Conservation (phyloP, 2,888 invertebrate species). For the Nomada hirtipes region DNA sequence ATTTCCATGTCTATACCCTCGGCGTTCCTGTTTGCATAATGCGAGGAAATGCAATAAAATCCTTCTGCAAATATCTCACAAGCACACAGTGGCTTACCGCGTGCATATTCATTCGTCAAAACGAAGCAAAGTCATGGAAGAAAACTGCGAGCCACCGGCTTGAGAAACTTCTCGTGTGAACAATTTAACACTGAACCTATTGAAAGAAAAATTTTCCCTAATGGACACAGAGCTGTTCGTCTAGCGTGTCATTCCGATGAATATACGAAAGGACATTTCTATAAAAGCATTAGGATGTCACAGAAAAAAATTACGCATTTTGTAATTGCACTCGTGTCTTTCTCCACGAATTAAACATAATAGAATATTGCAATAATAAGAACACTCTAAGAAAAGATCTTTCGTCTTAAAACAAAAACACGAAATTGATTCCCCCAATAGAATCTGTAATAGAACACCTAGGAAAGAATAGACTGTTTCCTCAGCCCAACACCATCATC, state of each 20-base stretch:
- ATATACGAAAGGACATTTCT: too few relatives aligned
- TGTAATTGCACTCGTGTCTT: too few relatives aligned
- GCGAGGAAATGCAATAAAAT: slow-evolving; percentile 18
- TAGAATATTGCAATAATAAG: too few relatives aligned
- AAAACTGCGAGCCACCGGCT: slow-evolving; percentile 14
- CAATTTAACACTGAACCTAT: neutral
- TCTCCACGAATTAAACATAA: too few relatives aligned
- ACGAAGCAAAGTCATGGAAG: slow-evolving; percentile 6
- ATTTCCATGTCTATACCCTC: neutral
- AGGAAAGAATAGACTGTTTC: too few relatives aligned
- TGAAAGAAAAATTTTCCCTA: neutral
- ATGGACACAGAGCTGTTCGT: neutral
- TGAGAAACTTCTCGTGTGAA: neutral
- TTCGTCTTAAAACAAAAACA: too few relatives aligned
- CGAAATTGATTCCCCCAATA: too few relatives aligned
- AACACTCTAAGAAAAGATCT: too few relatives aligned
- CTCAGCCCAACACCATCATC: neutral
- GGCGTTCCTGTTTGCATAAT: slow-evolving; percentile 6
- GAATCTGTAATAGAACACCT: too few relatives aligned
- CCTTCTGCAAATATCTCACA: slow-evolving; percentile 27
- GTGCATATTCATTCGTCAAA: slow-evolving; percentile 31
- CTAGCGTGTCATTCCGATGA: too few relatives aligned
- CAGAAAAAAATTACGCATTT: too few relatives aligned
- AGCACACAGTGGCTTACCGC: neutral
- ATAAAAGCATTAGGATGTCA: too few relatives aligned